Evolutionary conservation across 2,113 vertebrate genomes (phyloP), one percentile per base, ranked within the genome.

Genomic region (Phalacrocorax aristotelis): DNA sequence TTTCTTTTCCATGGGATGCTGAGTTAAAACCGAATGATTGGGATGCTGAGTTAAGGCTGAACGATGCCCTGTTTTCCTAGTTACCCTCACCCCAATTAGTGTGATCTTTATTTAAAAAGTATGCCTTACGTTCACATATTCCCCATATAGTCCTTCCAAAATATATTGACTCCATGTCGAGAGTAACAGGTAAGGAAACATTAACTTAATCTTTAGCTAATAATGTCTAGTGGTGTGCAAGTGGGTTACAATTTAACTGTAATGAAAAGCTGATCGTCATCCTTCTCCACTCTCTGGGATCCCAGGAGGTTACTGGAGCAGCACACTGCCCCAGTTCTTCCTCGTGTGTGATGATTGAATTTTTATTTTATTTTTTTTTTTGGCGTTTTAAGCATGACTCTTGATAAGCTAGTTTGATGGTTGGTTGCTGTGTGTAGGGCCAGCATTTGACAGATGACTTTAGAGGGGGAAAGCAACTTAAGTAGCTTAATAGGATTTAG

Each of bases 401-500:
- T 72, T 83, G 89, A 91, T 94, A 93, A 94, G 66, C 76, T 69
- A 48, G 46, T 69, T 62, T 83, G 91, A 79, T 95, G 77, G 74
- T 6, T 89, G 81, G 61, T 87, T 87, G 74, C 62, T 95, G 0
- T 79, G 68, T 69, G 49, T 74, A 46, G 61, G 30, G 48, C 32
- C 52, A 77, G 92, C 78, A 12, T 86, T 86, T 97, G 88, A 93
- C 83, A 64, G 86, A 93, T 92, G 79, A 96, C 85, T 95, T 95
- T 22, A 80, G 93, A 74, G 68, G 84, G 93, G 82, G 82, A 77
- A 95, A 90, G 90, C 82, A 96, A 96, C 93, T 76, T 91, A 96
- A 95, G 95, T 91, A 93, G 75, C 92, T 95, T 96, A 96, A 96
- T 72, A 89, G 89, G 91, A 94, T 97, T 97, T 97, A 95, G 83